Evolutionary conservation across 1,140 invertebrate species (phyloP), one percentile per base, ranked within the genome.

Genomic region (Trichomalopsis sarcophagae): DNA sequence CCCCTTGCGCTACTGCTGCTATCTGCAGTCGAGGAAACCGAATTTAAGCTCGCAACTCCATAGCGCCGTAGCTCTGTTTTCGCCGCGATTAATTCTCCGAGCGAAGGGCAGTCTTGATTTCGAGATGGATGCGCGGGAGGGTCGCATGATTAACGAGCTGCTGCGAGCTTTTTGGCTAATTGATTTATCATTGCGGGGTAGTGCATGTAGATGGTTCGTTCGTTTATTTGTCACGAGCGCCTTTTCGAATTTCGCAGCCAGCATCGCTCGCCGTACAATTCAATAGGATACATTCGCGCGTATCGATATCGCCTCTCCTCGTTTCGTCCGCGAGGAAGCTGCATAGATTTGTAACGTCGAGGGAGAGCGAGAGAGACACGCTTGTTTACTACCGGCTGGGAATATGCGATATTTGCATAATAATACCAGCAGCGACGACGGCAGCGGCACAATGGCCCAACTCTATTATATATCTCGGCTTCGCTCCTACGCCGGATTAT

Each of bases 351-450:
- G 81, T 36, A 36, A 68, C 68, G 1, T 27, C 14, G 21, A 27
- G 66, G 66, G 71, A 36, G 69, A 36, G 27, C 2, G 27, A 23
- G 44, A 44, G 27, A 5, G 71, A 17, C 10, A 36, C 17, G 68
- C 76, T 86, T 88, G 87, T 88, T 86, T 86, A 89, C 82, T 44
- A 82, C 71, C 77, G 82, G 76, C 50, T 84, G 84, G 76, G 86
- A 85, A 88, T 86, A 87, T 85, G 71, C 77, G 84, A 84, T 86
- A 88, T 89, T 89, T 89, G 80, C 87, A 88, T 88, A 86, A 87
- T 88, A 88, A 88, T 88, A 78, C 82, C 76, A 33, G 66, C 13
- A 14, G 62, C 77, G 30, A n/a, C 17, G 6, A 55, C 55, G 4
- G 55, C 55, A 5, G 7, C 36, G 21, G 79, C 74, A 88, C 79